Evolutionary conservation across 2,797 vertebrate species (phyloP).

Genomic region (Mormyrus proboscirostris): DNA sequence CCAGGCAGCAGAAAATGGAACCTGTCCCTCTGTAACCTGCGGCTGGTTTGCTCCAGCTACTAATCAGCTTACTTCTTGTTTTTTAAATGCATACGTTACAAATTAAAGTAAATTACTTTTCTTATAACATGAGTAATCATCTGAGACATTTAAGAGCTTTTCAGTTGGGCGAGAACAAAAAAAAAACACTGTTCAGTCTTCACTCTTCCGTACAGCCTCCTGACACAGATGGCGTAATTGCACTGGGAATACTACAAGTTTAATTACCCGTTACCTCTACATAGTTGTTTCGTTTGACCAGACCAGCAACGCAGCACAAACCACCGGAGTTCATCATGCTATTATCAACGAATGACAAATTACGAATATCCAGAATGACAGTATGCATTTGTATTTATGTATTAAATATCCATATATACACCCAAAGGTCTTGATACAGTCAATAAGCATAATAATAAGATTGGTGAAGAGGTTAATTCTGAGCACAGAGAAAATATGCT

Average conservation of each 20-base stretch:
- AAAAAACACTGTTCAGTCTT: not conserved
- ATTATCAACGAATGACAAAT: not conserved
- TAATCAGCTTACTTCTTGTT: not conserved
- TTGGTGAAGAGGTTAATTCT: not conserved
- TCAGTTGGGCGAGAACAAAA: not conserved
- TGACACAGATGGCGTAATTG: not conserved
- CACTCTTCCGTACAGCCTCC: not conserved
- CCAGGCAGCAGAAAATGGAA: not conserved
- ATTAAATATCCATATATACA: not conserved
- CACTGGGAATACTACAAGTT: not conserved
- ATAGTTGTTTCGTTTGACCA: not conserved
- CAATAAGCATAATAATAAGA: not conserved
- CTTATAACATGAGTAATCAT: not conserved
- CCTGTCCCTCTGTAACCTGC: not conserved
- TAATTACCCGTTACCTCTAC: conserved; percentile 1
- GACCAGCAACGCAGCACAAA: not conserved
- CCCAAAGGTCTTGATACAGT: not conserved
- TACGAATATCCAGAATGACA: not conserved
- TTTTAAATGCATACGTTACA: not conserved
- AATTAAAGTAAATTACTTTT: not conserved
- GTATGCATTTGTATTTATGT: not conserved
- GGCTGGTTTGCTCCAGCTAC: not conserved
- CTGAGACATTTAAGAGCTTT: not conserved
- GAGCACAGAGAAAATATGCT: not conserved
- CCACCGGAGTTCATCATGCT: not conserved